These are phyloP conservation scores for Archivesica marissinica DNA, from an alignment of 1,140 invertebrate genomes.

Conservation along the genomic window DNA sequence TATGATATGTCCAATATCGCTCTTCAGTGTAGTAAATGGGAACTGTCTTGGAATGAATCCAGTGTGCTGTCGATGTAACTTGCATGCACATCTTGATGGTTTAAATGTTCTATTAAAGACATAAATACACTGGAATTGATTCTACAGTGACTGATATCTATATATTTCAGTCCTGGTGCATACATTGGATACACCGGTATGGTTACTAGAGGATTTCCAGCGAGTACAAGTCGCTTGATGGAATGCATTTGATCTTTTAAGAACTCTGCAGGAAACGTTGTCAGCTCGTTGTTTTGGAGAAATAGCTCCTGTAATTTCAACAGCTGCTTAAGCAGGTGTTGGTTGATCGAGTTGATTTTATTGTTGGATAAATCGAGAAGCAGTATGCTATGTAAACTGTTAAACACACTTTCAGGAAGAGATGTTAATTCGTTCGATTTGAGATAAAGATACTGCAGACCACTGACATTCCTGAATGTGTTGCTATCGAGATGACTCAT, in stretches of 20 bases:
- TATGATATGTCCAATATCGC: background rate
- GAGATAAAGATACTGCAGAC: background rate
- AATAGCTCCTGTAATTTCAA: background rate
- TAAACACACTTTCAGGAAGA: background rate
- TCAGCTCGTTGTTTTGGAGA: background rate
- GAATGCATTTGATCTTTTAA: slow-evolving; percentile 1
- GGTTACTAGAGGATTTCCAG: background rate
- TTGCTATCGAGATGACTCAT: background rate
- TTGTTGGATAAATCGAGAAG: background rate
- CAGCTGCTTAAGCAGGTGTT: background rate
- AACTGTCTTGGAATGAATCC: background rate
- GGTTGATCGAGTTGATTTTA: background rate
- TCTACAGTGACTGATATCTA: background rate
- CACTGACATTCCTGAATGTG: background rate
- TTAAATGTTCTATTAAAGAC: background rate
- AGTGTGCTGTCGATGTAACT: background rate
- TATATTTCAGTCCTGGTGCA: background rate
- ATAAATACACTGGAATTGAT: background rate
- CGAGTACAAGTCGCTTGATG: background rate
- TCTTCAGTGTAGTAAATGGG: background rate
- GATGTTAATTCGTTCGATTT: background rate
- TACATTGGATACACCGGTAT: background rate
- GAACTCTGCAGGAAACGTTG: background rate
- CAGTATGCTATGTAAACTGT: background rate
- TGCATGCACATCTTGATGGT: background rate